These are phyloP conservation scores for Hydrocynus forskahlii DNA, from an alignment of 2,797 vertebrate species.

Conservation along the genomic window DNA sequence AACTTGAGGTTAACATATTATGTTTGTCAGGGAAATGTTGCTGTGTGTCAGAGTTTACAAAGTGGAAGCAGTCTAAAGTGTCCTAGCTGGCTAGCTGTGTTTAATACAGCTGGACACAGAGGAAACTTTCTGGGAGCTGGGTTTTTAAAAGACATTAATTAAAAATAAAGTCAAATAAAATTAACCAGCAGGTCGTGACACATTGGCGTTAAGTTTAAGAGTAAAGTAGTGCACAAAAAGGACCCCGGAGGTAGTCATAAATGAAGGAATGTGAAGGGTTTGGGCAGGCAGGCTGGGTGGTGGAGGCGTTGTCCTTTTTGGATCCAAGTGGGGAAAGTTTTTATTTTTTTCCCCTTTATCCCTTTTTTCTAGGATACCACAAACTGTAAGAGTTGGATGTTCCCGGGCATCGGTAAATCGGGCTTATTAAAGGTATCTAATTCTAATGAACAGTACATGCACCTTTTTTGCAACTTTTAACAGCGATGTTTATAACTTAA, in stretches of 20 bases:
- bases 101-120: background rate
- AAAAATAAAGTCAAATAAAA: background rate
- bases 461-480: background rate
- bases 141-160: background rate
- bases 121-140: conserved; percentile 29
- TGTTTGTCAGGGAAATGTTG: background rate
- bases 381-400: background rate
- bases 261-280: conserved; percentile 10
- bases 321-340: conserved; percentile 19
- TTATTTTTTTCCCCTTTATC: background rate
- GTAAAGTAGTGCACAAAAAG: background rate
- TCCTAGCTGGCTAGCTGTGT: conserved; percentile 17
- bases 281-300: background rate
- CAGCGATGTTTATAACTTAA: background rate
- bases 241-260: background rate
- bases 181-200: background rate
- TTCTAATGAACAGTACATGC: background rate
- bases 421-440: conserved; percentile 45
- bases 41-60: background rate
- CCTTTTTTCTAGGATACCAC: conserved; percentile 10
- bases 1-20: background rate
- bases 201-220: background rate
- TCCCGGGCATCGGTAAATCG: conserved; percentile 41
- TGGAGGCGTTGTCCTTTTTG: conserved; percentile 33
- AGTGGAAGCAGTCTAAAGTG: background rate